Percentiles rank a stretch among this genome's conserved stretches.
These are phyloP conservation scores for Plectus sambesii DNA, from an alignment of 1,140 invertebrate genomes.

Conservation along the genomic window DNA sequence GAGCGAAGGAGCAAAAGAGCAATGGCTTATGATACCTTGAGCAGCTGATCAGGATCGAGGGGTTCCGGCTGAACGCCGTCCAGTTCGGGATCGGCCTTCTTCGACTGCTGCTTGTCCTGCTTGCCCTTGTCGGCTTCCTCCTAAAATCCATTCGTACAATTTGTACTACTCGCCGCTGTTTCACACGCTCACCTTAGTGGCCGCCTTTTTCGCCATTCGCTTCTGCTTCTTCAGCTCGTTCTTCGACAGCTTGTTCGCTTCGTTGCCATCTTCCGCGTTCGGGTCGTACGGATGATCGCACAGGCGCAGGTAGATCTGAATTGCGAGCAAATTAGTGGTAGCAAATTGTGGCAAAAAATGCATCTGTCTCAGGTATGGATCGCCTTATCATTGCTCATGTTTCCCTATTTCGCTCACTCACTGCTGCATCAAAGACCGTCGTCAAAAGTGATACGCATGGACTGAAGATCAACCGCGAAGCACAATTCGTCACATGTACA, in stretches of 20 bases:
- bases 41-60: slow-evolving; percentile 30
- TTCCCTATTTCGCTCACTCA: too few relatives aligned
- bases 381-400: too few relatives aligned
- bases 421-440: too few relatives aligned
- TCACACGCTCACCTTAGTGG: slow-evolving; percentile 30
- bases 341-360: too few relatives aligned
- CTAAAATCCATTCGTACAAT: too few relatives aligned
- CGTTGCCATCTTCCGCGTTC: slow-evolving; percentile 13
- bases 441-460: too few relatives aligned
- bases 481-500: too few relatives aligned
- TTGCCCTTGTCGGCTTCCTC: slow-evolving; percentile 25
- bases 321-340: neutral
- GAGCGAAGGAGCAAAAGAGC: neutral
- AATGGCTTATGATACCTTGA: slow-evolving; percentile 8
- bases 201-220: slow-evolving; percentile 29
- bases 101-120: slow-evolving; percentile 28
- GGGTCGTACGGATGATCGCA: slow-evolving; percentile 24
- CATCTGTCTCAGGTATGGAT: too few relatives aligned
- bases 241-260: slow-evolving; percentile 11
- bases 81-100: slow-evolving; percentile 29
- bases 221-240: slow-evolving; percentile 20
- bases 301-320: slow-evolving; percentile 25
- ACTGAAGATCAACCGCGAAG: too few relatives aligned
- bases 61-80: slow-evolving; percentile 29
- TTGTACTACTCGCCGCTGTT: too few relatives aligned